Evolutionary conservation across 2,113 vertebrate species (phyloP).

Genomic region (Eonycteris spelaea): DNA sequence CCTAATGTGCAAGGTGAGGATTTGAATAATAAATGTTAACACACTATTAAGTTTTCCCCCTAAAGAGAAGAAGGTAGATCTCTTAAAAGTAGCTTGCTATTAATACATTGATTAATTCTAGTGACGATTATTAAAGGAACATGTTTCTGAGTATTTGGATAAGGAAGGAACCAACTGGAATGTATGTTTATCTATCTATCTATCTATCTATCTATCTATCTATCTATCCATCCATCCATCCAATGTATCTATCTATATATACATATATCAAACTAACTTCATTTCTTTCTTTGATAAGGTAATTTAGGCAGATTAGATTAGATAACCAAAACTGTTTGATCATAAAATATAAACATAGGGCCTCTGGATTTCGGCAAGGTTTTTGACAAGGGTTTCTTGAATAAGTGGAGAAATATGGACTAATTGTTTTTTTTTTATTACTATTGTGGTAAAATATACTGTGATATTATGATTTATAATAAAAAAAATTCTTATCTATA

Average conservation of each 20-base stretch:
- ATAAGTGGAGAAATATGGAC: not conserved
- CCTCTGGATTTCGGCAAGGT: not conserved
- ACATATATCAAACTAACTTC: not conserved
- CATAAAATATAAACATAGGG: not conserved
- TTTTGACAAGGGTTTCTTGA: not conserved
- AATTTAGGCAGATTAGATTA: not conserved
- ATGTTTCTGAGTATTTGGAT: not conserved
- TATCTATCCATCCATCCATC: not conserved
- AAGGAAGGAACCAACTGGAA: not conserved
- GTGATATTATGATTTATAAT: not conserved
- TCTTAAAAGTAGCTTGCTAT: not conserved
- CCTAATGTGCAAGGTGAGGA: not conserved
- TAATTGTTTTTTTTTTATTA: not conserved
- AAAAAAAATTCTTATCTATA: not conserved
- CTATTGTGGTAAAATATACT: not conserved
- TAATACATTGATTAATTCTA: constrained; percentile 9
- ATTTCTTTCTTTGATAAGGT: not conserved
- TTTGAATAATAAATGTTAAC: not conserved
- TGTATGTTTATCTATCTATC: not conserved
- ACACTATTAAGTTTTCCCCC: not conserved
- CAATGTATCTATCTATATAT: too few relatives aligned
- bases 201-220: not conserved
- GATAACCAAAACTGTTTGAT: not conserved
- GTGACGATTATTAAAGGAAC: not conserved
- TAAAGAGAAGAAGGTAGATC: not conserved